These are phyloP conservation scores for Gambusia affinis DNA, from an alignment of 2,113 vertebrate genomes.

Conservation along the genomic window DNA sequence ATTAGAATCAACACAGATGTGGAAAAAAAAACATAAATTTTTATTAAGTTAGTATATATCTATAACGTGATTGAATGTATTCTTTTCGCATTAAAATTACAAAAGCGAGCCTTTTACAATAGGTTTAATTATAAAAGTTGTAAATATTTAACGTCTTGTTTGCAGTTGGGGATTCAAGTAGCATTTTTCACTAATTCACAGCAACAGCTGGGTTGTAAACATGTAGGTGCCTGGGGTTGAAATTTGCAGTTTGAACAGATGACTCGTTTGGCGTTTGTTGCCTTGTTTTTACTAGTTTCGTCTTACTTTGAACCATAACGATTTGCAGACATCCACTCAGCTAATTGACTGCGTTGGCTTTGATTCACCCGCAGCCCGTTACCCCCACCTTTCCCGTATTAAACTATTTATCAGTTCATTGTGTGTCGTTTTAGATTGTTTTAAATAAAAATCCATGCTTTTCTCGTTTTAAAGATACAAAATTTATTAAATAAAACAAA, in stretches of 20 bases:
- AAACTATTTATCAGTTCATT: conserved; percentile 43
- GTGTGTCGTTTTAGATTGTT: conserved; percentile 31
- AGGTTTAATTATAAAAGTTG: neutral
- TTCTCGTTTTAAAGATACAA: neutral
- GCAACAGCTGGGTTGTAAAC: conserved; percentile 41
- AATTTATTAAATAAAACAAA: neutral
- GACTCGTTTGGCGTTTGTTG: conserved; percentile 44
- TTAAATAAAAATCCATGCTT: neutral
- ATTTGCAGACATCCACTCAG: conserved; percentile 64
- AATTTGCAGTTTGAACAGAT: conserved; percentile 49
- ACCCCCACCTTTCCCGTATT: conserved; percentile 3
- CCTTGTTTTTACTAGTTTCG: conserved; percentile 48
- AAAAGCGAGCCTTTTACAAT: neutral
- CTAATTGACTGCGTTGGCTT: conserved; percentile 55
- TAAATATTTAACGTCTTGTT: conserved; percentile 10
- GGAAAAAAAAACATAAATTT: no score
- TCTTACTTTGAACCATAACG: conserved; percentile 72
- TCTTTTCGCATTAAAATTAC: neutral
- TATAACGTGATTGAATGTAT: neutral
- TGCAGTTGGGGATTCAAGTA: conserved; percentile 50
- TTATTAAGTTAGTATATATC: neutral
- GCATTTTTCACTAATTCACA: conserved; percentile 48
- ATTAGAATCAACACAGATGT: neutral
- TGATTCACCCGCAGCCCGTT: conserved; percentile 30
- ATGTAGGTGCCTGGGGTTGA: conserved; percentile 36